Base-by-base conservation (phyloP, 2,888 invertebrate species). In the Perizoma affinitatum region DNA sequence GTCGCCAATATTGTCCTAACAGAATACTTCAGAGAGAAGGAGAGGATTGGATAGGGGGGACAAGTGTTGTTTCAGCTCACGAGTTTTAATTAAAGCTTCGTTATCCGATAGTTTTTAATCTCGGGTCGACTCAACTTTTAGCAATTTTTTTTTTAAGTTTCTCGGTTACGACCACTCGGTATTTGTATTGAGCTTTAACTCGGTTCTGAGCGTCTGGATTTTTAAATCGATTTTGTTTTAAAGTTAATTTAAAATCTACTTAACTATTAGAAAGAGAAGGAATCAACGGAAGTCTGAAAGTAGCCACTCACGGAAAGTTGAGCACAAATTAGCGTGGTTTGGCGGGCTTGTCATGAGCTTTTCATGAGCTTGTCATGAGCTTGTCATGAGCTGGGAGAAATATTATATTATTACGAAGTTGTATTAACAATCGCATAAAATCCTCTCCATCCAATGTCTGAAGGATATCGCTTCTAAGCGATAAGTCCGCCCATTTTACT, bases 81-180 rank as follows among this genome's bases (percentile, higher is more conserved):
- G 71, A 77, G 73, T 77, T 80, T 79, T 82, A 82, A 82, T 83
- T 78, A 82, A 80, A 71, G 69, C 71, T 73, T 76, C 75, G 78
- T 76, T 76, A 74, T 61, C 72, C 76, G 74, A 75, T 82, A 80
- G 79, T 82, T 83, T 83, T 81, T 80, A 79, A 83, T 78, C 79
- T 71, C 55, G 49, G 48, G 55, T 52, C 63, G 58, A 58, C 47
- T 53, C 54, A 40, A 63, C 54, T 61, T 54, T 55, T 42, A 42
- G 35, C 53, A 52, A 62, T 70, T 69, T 68, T 67, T 65, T 64
- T 56, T 64, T 55, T 55, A 46, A 48, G 53, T 49, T 65, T 45
- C 41, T 54, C 54, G 43, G 53, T 36, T 51, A 52, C 54, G 52
- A 53, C 40, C 51, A 50, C 44, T 57, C 22, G 6, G 10, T 62